A percentile compares a stretch with the other conserved stretches of the same genome.
phyloP scores from a whole-genome alignment of 2,797 vertebrate species.

The Lagocephalus sceleratus region DNA sequence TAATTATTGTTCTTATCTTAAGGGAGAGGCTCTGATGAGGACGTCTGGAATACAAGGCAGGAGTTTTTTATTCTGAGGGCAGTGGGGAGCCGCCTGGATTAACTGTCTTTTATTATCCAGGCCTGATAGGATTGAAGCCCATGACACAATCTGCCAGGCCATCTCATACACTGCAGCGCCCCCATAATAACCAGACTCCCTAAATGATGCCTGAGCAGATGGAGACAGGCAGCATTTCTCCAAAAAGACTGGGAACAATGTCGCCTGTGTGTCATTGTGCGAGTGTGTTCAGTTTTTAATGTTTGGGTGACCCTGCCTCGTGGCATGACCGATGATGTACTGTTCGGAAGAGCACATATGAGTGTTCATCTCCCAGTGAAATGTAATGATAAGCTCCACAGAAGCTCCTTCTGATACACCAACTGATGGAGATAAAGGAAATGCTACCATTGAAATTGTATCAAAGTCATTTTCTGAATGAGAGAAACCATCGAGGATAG shows the following conservation, averaged over 20 bases:
- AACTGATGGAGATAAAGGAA: conserved; percentile 35
- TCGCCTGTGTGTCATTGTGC: conserved; percentile 10
- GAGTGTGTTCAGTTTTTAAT: conserved; percentile 8
- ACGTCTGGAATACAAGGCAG: too few relatives aligned
- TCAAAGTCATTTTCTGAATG: conserved; percentile 41
- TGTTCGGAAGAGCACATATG: conserved; percentile 3
- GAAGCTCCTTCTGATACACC: conserved; percentile 33
- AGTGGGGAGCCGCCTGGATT: conserved; percentile 52
- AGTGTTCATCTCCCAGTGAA: conserved; percentile 50
- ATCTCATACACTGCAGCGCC: conserved; percentile 62
- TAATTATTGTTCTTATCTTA: conserved; percentile 55
- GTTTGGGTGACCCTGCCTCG: conserved; percentile 35
- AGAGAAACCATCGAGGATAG: conserved; percentile 45
- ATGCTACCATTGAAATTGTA: conserved; percentile 48
- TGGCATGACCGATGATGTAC: conserved; percentile 12
- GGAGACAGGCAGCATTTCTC: conserved; percentile 27
- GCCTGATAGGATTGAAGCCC: conserved; percentile 61
- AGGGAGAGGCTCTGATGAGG: too few relatives aligned
- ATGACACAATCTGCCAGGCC: conserved; percentile 66
- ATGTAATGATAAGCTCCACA: conserved; percentile 29
- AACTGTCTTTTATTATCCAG: conserved; percentile 70
- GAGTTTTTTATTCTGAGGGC: conserved; percentile 47
- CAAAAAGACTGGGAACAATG: conserved; percentile 27
- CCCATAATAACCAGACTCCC: conserved; percentile 61
- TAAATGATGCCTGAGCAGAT: conserved; percentile 65